Conservation (phyloP, 1,140 invertebrate genomes). For the Magallana ariakensis region DNA sequence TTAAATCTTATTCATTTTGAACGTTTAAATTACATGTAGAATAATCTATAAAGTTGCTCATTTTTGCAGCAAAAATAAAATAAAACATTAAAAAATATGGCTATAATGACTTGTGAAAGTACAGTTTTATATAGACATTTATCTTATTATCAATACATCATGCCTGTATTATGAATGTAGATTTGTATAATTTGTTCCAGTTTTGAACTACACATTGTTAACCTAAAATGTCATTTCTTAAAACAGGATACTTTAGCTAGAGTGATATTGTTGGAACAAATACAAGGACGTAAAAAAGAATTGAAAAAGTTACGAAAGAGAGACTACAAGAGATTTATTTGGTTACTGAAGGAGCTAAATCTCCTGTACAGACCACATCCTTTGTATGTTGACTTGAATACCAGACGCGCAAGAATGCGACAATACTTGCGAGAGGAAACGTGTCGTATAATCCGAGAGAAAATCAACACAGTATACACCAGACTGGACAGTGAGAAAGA, state of each 20-base stretch:
- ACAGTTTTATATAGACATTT: no score
- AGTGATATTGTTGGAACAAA: constrained; percentile 85
- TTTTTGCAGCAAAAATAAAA: no score
- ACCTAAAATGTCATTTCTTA: constrained; percentile 65
- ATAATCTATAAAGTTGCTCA: no score
- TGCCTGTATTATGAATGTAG: no score
- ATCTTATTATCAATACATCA: no score
- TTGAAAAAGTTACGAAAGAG: constrained; percentile 85
- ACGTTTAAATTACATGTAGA: no score
- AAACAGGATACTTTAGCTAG: constrained; percentile 82
- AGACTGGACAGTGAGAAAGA: constrained; percentile 85
- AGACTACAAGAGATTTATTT: constrained; percentile 92
- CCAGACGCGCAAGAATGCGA: constrained; percentile 82
- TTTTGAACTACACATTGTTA: no score
- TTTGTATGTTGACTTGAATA: constrained; percentile 8
- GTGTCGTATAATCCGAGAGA: constrained; percentile 84
- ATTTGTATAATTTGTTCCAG: no score
- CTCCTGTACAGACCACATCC: constrained; percentile 84
- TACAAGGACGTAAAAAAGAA: constrained; percentile 87
- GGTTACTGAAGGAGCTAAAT: constrained; percentile 90
- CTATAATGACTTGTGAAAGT: no score
- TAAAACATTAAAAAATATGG: no score
- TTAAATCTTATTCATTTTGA: no score
- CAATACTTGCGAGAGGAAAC: constrained; percentile 85
- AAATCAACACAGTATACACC: constrained; percentile 84